Percentiles rank a stretch among this genome's conserved stretches.
phyloP scores from a whole-genome alignment of 2,888 invertebrate genomes.

The Oligia latruncula region DNA sequence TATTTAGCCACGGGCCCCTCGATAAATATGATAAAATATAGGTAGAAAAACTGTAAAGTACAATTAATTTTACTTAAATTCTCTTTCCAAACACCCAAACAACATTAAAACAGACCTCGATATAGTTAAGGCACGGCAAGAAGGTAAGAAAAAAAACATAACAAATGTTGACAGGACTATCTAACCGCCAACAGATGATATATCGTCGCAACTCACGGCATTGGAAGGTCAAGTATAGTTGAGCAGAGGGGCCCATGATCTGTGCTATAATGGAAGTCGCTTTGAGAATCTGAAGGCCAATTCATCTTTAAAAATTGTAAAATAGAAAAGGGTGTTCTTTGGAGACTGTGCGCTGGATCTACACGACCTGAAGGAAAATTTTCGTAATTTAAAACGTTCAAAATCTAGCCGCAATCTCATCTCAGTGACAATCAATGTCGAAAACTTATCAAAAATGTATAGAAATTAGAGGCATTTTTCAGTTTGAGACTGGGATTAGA shows the following conservation, averaged over 20 bases:
- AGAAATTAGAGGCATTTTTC: too few species aligned
- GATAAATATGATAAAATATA: background rate
- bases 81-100: conserved; percentile 11
- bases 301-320: background rate
- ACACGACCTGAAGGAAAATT: background rate
- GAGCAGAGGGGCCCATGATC: conserved; percentile 45
- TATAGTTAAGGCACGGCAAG: conserved; percentile 41
- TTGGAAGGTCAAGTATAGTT: conserved; percentile 78
- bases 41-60: background rate
- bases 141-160: conserved; percentile 52
- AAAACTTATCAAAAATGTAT: too few species aligned
- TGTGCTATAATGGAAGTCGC: conserved; percentile 33
- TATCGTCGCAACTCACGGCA: conserved; percentile 77
- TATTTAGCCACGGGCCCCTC: too few species aligned
- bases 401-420: too few species aligned
- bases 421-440: too few species aligned
- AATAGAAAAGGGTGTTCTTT: background rate
- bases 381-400: background rate
- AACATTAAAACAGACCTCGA: conserved; percentile 44
- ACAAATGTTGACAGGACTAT: conserved; percentile 68
- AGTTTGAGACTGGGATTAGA: too few species aligned
- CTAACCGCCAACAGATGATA: conserved; percentile 73
- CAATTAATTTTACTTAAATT: background rate
- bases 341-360: background rate
- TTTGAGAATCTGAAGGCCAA: background rate